Evolutionary conservation across 2,888 invertebrate genomes (phyloP), one percentile per base, ranked within the genome.

Genomic region (Aphidoletes aphidimyza): DNA sequence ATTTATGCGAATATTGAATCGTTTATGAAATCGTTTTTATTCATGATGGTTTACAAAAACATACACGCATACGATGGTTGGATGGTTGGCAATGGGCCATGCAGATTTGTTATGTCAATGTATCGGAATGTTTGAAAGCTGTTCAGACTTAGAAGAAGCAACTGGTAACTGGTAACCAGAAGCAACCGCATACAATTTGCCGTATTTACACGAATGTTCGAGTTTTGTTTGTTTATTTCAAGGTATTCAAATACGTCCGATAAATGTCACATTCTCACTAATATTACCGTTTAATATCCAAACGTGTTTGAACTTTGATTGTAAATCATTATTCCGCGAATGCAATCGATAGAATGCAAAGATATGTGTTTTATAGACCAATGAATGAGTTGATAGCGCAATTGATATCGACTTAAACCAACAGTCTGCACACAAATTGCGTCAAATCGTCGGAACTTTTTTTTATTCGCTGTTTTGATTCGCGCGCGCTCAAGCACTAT

Each of bases 371-470:
- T 42, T 42, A 54, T 54, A 54, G 54, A n/a, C 30, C 69, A 69
- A 69, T 69, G 69, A 69, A 26, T 69, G n/a, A 30, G 22, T 69
- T 30, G 69, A 69, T 30, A 69, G 17, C n/a, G n/a, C 30, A 69
- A 69, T 69, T 69, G n/a, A n/a, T 69, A 69, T 69, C 69, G 69
- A 9, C 30, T 30, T n/a, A n/a, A n/a, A n/a, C n/a, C n/a, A n/a
- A n/a, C n/a, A n/a, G n/a, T n/a, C n/a, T 17, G 30, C 34, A 22
- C 1, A 54, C 14, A 34, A 54, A 54, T 11, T 54, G 54, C 34
- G 14, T 14, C 69, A 69, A 30, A 69, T 69, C 30, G 26, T 54
- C 54, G 54, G n/a, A n/a, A n/a, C n/a, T n/a, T n/a, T n/a, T n/a
- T n/a, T n/a, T n/a, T 47, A 26, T n/a, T 54, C 54, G 54, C 17